Conservation (phyloP, 2,113 vertebrate species). For the Apistogramma diplotaenia region DNA sequence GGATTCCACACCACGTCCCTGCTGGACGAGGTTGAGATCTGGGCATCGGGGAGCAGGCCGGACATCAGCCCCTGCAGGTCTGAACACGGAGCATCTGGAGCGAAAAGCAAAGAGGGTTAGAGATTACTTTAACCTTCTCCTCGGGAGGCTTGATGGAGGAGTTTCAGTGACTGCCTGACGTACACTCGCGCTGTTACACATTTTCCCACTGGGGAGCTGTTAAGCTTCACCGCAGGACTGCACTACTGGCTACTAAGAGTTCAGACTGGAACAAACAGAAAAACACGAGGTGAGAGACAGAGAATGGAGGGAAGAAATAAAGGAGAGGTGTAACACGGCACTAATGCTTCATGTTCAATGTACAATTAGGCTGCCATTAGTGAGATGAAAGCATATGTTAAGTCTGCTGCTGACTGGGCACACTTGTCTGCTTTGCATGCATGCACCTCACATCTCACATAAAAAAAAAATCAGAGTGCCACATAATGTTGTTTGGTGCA, state of each 20-base stretch:
- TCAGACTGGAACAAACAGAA: neutral
- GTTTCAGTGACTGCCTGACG: neutral
- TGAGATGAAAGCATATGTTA: conserved; percentile 30
- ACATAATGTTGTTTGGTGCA: neutral
- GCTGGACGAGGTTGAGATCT: conserved; percentile 91
- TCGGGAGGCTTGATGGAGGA: neutral
- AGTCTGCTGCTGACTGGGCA: neutral
- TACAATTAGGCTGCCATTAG: conserved; percentile 42
- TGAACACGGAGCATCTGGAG: conserved; percentile 89
- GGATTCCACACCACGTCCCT: conserved; percentile 90
- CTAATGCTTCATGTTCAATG: neutral
- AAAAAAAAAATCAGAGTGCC: conserved; percentile 11
- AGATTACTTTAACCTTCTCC: conserved; percentile 17
- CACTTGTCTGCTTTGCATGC: conserved; percentile 8
- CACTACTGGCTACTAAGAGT: conserved; percentile 33
- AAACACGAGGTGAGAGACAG: neutral
- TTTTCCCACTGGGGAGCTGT: conserved; percentile 51
- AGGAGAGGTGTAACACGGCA: neutral
- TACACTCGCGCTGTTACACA: conserved; percentile 24
- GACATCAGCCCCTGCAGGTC: conserved; percentile 95
- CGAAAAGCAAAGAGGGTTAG: neutral
- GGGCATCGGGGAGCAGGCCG: conserved; percentile 88
- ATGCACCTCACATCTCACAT: neutral
- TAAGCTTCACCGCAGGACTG: conserved; percentile 43
- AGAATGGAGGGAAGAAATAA: neutral